These are phyloP conservation scores for Cariama cristata DNA, from an alignment of 2,113 vertebrate species.

Conservation along the genomic window DNA sequence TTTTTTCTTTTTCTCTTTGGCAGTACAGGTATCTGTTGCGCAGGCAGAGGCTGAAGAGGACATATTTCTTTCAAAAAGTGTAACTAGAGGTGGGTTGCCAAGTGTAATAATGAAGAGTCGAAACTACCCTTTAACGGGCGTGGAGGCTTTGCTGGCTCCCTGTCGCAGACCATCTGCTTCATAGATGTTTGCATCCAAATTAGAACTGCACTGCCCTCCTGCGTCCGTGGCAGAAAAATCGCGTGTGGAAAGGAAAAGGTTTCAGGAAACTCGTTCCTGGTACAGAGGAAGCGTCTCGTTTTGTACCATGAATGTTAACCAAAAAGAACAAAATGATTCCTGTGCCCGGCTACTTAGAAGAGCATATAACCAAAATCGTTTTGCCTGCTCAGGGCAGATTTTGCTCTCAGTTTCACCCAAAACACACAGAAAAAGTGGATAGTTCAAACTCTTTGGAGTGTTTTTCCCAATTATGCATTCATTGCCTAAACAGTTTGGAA, in stretches of 20 bases:
- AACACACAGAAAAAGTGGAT: background rate
- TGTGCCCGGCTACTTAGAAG: rapidly evolving
- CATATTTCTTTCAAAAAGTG: background rate
- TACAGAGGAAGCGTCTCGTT: rapidly evolving
- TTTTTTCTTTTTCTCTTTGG: rapidly evolving
- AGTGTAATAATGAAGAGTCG: background rate
- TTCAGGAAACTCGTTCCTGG: rapidly evolving
- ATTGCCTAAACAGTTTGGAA: background rate
- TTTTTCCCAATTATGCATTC: background rate
- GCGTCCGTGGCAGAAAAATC: background rate
- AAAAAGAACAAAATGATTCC: background rate
- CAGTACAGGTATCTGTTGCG: background rate
- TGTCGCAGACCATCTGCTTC: background rate
- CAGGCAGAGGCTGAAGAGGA: background rate
- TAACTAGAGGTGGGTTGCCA: background rate
- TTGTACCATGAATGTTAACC: background rate
- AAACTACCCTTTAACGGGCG: background rate
- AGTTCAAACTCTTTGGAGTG: background rate
- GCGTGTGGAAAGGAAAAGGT: background rate
- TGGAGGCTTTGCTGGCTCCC: background rate
- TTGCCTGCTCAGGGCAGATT: background rate
- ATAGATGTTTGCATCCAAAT: background rate
- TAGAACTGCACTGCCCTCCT: constrained; percentile 72
- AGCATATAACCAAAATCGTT: background rate
- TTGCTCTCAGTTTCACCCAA: background rate